Evolutionary conservation across 1,140 invertebrate species (phyloP).

Genomic region (Drosophila mayri): DNA sequence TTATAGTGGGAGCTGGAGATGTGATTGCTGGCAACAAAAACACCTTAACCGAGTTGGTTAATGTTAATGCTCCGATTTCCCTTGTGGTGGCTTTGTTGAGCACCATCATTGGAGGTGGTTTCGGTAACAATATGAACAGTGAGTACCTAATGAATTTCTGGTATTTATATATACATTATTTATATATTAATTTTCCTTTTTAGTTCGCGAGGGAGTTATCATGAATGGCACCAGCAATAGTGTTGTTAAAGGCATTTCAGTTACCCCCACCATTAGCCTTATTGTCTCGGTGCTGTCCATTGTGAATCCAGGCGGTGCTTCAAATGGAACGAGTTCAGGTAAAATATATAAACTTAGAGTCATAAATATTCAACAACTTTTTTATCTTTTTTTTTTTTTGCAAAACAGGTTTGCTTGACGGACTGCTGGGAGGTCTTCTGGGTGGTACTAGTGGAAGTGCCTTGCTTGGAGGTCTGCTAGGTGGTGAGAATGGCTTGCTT

Average conservation of each 20-base stretch:
- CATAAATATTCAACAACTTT: too few species aligned
- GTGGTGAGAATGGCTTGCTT: not conserved
- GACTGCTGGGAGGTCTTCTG: not conserved
- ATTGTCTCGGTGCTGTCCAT: not conserved
- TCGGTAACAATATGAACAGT: conserved; percentile 11
- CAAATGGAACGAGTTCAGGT: not conserved
- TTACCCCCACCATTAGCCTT: not conserved
- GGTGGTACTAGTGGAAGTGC: not conserved
- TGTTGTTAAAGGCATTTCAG: not conserved
- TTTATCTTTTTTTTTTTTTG: not conserved
- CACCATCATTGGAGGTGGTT: not conserved
- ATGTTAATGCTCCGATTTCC: not conserved
- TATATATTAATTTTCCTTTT: not conserved
- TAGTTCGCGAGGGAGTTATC: conserved; percentile 2
- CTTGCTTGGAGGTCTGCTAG: not conserved
- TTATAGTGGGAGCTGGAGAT: not conserved
- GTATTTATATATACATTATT: not conserved
- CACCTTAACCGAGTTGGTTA: not conserved
- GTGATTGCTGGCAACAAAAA: not conserved
- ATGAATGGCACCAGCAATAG: conserved; percentile 5
- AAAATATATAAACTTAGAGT: not conserved
- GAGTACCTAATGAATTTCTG: not conserved
- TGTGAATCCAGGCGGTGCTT: not conserved
- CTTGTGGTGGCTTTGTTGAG: not conserved
- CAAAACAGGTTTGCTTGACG: not conserved